Base-by-base conservation (phyloP, 1,140 invertebrate species). In the Drosophila busckii region DNA sequence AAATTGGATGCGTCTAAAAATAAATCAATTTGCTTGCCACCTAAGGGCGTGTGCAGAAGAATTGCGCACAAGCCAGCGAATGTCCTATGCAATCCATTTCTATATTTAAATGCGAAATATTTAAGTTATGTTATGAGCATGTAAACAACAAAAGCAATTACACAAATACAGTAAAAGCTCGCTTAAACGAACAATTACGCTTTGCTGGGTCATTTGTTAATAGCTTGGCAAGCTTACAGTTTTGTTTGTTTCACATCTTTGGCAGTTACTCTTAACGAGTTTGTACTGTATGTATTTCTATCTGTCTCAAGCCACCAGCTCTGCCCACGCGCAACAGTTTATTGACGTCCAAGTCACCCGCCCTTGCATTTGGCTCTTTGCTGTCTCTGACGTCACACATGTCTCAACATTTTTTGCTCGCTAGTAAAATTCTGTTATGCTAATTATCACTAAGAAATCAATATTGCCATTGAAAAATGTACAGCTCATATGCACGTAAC, bases 361-460 rank as follows among this genome's bases (percentile, higher is more conserved):
- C 19, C 8, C 12, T 26, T 25, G n/a, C 29, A 15, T 15, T 37
- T n/a, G 6, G 26, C 25, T 19, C 32, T 3, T 54, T 16, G 35
- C 61, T 45, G 46, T 53, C 26, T 41, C 25, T 78, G 62, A 78
- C 71, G 71, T 76, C 73, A 78, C 62, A 80, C 19, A 52, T 80
- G 73, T 52, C 62, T 63, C 5, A 10, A 23, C 26, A 28, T 78
- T 61, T 50, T 69, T 38, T 44, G 63, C 42, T 31, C 34, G 59
- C 62, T 68, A 48, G 46, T 49, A 63, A 59, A 50, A 45, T 55
- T 54, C 19, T 65, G 40, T 49, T 52, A 80, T 80, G 73, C 44
- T 73, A 78, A 78, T 78, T 78, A 61, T 53, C 45, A 28, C 48
- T 34, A 28, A 50, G 58, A 76, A 76, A 78, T 78, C 73, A 78